phyloP scores from a whole-genome alignment of 2,888 invertebrate genomes.

The Caenorhabditis sp. region DNA sequence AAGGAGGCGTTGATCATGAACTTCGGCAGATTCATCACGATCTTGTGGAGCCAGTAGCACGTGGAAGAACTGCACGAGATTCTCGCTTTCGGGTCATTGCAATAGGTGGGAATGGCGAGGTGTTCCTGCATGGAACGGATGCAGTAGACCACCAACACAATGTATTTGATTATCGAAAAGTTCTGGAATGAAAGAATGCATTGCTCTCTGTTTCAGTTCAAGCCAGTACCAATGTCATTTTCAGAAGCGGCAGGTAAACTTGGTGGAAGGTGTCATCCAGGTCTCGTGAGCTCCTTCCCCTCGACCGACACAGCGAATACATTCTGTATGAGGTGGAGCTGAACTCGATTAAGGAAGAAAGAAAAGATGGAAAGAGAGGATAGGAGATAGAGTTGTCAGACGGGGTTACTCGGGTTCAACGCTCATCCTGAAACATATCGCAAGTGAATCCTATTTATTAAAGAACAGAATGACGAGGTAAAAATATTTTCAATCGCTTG shows the following conservation, averaged over 20 bases:
- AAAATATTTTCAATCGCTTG: slow-evolving; percentile 29
- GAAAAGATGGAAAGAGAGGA: not conserved
- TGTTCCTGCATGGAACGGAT: slow-evolving; percentile 52
- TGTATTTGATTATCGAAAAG: slow-evolving; percentile 38
- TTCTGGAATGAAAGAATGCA: too few relatives aligned
- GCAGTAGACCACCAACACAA: slow-evolving; percentile 30
- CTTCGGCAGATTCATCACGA: slow-evolving; percentile 27
- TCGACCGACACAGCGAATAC: slow-evolving; percentile 1
- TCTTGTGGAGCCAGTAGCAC: slow-evolving; percentile 41
- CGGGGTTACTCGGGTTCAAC: slow-evolving; percentile 10
- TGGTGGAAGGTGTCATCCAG: slow-evolving; percentile 28
- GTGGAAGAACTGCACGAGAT: slow-evolving; percentile 22
- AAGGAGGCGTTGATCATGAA: slow-evolving; percentile 19
- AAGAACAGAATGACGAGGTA: slow-evolving; percentile 9
- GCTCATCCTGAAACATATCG: not conserved
- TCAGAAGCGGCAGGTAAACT: slow-evolving; percentile 33
- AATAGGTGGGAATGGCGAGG: slow-evolving; percentile 24
- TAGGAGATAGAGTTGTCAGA: not conserved
- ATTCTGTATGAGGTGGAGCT: not conserved
- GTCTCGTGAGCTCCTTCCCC: not conserved
- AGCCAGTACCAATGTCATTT: slow-evolving; percentile 22
- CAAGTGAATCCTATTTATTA: slow-evolving; percentile 23
- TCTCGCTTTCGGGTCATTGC: not conserved
- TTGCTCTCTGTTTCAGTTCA: too few relatives aligned
- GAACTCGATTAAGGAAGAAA: not conserved